Percentiles rank a stretch among this genome's conserved stretches.
These are phyloP conservation scores for Chrysotoxum bicinctum DNA, from an alignment of 2,888 invertebrate genomes.

Conservation along the genomic window DNA sequence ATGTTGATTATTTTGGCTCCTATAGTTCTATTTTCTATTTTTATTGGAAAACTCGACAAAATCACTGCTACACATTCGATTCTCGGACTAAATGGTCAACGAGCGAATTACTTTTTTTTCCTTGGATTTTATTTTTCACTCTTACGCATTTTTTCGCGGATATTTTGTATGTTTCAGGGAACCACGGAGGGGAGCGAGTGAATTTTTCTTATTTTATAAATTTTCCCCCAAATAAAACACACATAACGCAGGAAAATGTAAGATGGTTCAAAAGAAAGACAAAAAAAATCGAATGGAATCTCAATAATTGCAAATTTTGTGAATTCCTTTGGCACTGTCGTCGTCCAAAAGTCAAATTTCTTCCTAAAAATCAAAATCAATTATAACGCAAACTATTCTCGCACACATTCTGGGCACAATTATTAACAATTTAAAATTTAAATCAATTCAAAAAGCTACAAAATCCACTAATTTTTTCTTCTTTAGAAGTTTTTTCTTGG, in stretches of 20 bases:
- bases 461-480: constrained; percentile 29
- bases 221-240: constrained; percentile 25
- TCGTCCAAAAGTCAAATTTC: background rate
- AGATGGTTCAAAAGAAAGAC: background rate
- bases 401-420: background rate
- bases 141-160: constrained; percentile 57
- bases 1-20: constrained; percentile 39
- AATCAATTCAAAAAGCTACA: constrained; percentile 1
- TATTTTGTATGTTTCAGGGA: constrained; percentile 47
- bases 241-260: constrained; percentile 38
- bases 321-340: constrained; percentile 44
- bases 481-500: constrained; percentile 10
- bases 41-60: constrained; percentile 40
- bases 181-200: constrained; percentile 7
- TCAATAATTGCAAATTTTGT: constrained; percentile 50
- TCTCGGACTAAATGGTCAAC: constrained; percentile 46
- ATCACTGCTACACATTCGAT: constrained; percentile 56
- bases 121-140: constrained; percentile 36
- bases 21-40: constrained; percentile 70
- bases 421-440: background rate
- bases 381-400: background rate
- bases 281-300: constrained; percentile 50
- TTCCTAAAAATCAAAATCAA: background rate
- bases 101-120: constrained; percentile 11
- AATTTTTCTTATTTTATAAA: constrained; percentile 28